These are phyloP conservation scores for Pipra filicauda DNA, from an alignment of 2,113 vertebrate species.

Conservation along the genomic window DNA sequence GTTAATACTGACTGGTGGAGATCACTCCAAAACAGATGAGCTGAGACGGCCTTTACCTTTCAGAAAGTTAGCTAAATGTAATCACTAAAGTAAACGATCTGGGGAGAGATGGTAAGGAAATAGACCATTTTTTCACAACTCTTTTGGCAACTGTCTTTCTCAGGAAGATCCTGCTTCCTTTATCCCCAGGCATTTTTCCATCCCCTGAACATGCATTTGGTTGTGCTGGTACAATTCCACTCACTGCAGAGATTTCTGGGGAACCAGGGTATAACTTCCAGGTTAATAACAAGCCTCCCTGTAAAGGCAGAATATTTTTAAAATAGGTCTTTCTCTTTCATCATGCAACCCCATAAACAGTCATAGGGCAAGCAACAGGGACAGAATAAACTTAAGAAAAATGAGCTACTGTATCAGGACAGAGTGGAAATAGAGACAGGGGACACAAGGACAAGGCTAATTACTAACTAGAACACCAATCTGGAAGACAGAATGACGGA, in stretches of 20 bases:
- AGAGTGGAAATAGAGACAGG: background rate
- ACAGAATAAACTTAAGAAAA: background rate
- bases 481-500: background rate
- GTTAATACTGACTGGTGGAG: background rate
- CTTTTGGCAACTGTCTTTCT: background rate
- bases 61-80: background rate
- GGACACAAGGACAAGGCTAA: background rate
- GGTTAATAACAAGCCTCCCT: background rate
- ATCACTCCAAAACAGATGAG: background rate
- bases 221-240: background rate
- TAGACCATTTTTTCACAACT: background rate
- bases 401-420: background rate
- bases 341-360: background rate
- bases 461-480: background rate
- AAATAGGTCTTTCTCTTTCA: background rate
- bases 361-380: background rate
- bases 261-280: background rate
- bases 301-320: background rate
- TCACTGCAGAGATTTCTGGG: background rate
- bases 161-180: background rate
- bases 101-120: background rate
- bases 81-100: background rate
- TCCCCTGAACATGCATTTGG: fast-evolving
- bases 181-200: background rate
- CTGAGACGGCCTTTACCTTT: background rate